Conservation (phyloP, 2,113 vertebrate genomes). For the Polypterus senegalus region DNA sequence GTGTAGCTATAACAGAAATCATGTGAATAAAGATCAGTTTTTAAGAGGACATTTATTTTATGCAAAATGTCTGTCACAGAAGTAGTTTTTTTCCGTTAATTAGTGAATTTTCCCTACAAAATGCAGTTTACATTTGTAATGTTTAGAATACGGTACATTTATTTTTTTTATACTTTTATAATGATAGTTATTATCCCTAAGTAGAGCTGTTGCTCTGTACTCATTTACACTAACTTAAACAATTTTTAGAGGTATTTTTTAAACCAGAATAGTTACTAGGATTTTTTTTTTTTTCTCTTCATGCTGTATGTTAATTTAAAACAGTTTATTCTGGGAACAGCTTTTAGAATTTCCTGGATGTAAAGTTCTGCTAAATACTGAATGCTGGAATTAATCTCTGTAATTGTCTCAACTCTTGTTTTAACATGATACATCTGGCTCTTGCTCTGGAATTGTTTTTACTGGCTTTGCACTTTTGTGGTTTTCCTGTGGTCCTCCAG, state of each 20-base stretch:
- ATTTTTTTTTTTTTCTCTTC: conserved; percentile 1
- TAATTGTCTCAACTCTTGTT: conserved; percentile 24
- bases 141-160: too few relatives aligned
- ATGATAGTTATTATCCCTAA: not conserved
- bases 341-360: conserved; percentile 9
- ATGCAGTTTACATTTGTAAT: too few relatives aligned
- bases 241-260: not conserved
- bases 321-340: not conserved
- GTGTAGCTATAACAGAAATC: too few relatives aligned
- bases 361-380: too few relatives aligned
- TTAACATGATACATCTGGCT: conserved; percentile 24
- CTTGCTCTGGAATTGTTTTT: conserved; percentile 26
- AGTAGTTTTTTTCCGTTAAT: too few relatives aligned
- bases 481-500: conserved; percentile 20
- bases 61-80: too few relatives aligned
- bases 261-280: not conserved
- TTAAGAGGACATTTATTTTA: too few relatives aligned
- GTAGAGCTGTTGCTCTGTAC: not conserved
- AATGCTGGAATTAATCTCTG: conserved; percentile 20
- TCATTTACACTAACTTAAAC: not conserved
- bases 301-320: not conserved
- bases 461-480: conserved; percentile 7
- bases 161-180: too few relatives aligned
- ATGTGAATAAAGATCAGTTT: too few relatives aligned
- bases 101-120: too few relatives aligned